Evolutionary conservation across 2,797 vertebrate genomes (phyloP).

Genomic region (Danio jaintianensis): DNA sequence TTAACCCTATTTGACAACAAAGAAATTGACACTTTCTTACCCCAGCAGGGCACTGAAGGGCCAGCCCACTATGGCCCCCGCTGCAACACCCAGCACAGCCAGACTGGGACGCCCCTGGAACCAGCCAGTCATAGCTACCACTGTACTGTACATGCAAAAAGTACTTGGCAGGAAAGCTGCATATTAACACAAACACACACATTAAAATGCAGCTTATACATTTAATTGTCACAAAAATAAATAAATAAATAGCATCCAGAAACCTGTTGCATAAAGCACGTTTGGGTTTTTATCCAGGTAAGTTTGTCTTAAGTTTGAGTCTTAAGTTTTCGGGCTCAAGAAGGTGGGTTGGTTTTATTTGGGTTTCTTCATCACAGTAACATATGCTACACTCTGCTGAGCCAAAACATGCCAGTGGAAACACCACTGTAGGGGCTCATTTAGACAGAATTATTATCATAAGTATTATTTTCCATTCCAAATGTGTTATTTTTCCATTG

Average conservation of each 20-base stretch:
- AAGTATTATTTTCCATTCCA: no score
- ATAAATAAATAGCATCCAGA: background rate
- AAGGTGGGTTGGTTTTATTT: no score
- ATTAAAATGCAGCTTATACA: background rate
- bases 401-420: no score
- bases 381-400: no score
- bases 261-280: no score
- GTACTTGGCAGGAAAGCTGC: slow-evolving; percentile 95
- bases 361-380: no score
- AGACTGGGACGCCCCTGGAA: slow-evolving; percentile 90
- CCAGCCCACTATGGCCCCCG: slow-evolving; percentile 92
- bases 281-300: no score
- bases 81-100: slow-evolving; percentile 89
- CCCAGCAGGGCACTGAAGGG: slow-evolving; percentile 93
- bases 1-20: background rate
- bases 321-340: no score
- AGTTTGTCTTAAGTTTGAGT: no score
- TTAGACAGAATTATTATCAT: no score
- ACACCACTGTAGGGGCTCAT: no score
- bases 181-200: slow-evolving; percentile 5
- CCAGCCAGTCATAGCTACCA: slow-evolving; percentile 97
- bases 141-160: slow-evolving; percentile 96
- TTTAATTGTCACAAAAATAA: background rate
- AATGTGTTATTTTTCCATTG: no score
- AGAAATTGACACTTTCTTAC: slow-evolving; percentile 73